These are phyloP conservation scores for Melangyna quadrimaculata DNA, from an alignment of 2,888 invertebrate species.

Conservation along the genomic window DNA sequence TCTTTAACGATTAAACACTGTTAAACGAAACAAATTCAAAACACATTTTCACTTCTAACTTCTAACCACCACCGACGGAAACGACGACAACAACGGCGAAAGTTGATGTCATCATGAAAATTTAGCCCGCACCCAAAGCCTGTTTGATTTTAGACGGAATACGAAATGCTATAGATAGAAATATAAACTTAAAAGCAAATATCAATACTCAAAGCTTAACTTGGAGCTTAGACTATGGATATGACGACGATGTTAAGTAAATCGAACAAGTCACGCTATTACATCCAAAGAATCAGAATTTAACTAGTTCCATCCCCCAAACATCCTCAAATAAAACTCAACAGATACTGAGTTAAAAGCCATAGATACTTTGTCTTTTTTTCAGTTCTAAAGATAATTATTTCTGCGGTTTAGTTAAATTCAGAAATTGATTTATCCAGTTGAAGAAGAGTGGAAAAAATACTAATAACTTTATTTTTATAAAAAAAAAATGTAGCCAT, in stretches of 20 bases:
- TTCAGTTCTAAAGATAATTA: conserved; percentile 16
- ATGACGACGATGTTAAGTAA: conserved; percentile 10
- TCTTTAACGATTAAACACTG: conserved; percentile 38
- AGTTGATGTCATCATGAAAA: conserved; percentile 51
- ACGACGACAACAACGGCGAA: background rate
- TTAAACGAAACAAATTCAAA: background rate
- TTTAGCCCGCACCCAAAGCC: conserved; percentile 31
- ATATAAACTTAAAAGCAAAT: background rate
- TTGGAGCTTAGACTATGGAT: conserved; percentile 15
- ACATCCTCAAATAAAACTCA: conserved; percentile 44
- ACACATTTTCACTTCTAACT: conserved; percentile 2
- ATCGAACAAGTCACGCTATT: conserved; percentile 32
- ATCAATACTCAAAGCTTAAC: conserved; percentile 2
- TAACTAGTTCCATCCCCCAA: conserved; percentile 24
- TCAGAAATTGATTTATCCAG: conserved; percentile 63
- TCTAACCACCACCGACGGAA: background rate
- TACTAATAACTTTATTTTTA: conserved; percentile 39
- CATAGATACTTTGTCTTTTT: conserved; percentile 59
- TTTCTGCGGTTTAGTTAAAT: conserved; percentile 40
- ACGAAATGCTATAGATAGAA: background rate
- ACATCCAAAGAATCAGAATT: conserved; percentile 5
- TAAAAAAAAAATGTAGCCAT: conserved; percentile 41
- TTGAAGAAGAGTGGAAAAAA: conserved; percentile 14
- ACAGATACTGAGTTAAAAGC: conserved; percentile 57
- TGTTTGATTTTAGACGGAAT: conserved; percentile 1